Conservation (phyloP, 2,888 invertebrate species). For the Piscicola geometra region DNA sequence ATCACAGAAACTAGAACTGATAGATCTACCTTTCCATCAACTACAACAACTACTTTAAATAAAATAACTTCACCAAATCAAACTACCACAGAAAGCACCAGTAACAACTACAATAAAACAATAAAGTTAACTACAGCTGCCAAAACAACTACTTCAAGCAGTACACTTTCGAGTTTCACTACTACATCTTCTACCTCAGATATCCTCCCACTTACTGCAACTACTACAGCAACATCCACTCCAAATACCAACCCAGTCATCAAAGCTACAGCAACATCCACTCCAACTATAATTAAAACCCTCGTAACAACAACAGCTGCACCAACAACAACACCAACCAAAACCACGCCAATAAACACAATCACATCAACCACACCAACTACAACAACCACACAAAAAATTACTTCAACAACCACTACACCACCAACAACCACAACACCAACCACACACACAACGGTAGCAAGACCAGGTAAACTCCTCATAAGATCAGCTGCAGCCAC, state of each 20-base stretch:
- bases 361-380: background rate
- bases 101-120: background rate
- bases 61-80: background rate
- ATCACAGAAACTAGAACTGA: background rate
- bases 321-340: background rate
- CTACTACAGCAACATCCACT: background rate
- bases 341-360: background rate
- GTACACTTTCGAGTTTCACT: background rate
- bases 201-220: background rate
- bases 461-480: slow-evolving; percentile 27
- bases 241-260: background rate
- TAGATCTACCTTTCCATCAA: background rate
- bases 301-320: background rate
- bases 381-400: background rate
- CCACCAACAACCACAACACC: background rate
- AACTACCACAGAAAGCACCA: background rate
- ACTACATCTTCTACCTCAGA: background rate
- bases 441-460: slow-evolving; percentile 19
- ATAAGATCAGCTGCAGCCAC: background rate
- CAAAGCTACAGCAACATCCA: no score
- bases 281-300: background rate
- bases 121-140: background rate
- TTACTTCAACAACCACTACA: background rate
- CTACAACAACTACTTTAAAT: background rate
- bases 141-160: background rate